Evolutionary conservation across 2,888 invertebrate genomes (phyloP).

Genomic region (Drosophila nigritarsus): DNA sequence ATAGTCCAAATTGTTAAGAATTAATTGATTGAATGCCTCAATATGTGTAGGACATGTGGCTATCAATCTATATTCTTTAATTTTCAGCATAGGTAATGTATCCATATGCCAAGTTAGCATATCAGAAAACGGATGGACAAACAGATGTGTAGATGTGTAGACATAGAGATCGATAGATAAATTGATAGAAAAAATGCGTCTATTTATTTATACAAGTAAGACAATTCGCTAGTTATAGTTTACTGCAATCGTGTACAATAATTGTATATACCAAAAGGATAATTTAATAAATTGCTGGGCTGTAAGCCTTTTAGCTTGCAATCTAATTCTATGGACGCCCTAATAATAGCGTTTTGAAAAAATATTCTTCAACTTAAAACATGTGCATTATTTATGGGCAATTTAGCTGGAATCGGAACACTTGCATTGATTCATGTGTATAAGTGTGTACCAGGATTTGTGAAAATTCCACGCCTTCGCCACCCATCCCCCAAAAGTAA

Average conservation of each 20-base stretch:
- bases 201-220: background rate
- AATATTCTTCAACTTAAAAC: background rate
- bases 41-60: background rate
- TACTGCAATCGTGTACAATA: background rate
- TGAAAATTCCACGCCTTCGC: background rate
- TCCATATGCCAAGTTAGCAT: too few species aligned
- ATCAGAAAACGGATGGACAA: background rate
- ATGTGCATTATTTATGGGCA: background rate
- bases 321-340: background rate
- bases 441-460: background rate
- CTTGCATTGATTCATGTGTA: background rate
- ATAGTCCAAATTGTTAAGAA: background rate
- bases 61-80: background rate
- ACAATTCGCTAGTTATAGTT: background rate
- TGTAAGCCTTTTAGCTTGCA: background rate
- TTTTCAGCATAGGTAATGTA: background rate
- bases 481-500: constrained; percentile 6
- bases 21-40: background rate
- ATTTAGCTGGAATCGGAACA: background rate
- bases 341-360: background rate
- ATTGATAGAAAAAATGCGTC: background rate
- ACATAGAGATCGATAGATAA: background rate
- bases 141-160: background rate
- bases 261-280: background rate
- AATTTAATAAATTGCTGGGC: background rate